phyloP scores from a whole-genome alignment of 2,797 vertebrate genomes.

The Acrossocheilus fasciatus region DNA sequence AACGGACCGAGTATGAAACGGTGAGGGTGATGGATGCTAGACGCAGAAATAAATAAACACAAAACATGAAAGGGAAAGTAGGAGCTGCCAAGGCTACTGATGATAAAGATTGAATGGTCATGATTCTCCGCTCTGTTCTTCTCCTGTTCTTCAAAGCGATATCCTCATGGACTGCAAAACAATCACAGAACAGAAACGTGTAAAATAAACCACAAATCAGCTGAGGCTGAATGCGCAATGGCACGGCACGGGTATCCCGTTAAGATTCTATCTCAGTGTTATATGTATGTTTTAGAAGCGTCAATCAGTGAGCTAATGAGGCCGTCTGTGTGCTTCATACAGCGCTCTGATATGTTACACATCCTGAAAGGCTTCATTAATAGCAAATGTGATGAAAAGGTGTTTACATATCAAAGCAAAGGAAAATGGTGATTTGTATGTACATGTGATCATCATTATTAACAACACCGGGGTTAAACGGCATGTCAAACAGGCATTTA shows the following conservation, averaged over 20 bases:
- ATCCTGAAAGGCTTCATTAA: constrained; percentile 26
- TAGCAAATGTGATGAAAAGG: constrained; percentile 20
- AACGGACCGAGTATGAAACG: constrained; percentile 48
- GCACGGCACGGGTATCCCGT: constrained; percentile 55
- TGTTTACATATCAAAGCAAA: constrained; percentile 32
- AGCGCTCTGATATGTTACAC: constrained; percentile 8
- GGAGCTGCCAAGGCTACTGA: constrained; percentile 69
- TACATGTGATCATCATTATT: constrained; percentile 2
- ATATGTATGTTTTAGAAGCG: constrained; percentile 66
- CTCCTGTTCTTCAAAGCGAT: constrained; percentile 75
- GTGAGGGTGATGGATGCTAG: constrained; percentile 38
- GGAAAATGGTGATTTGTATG: background rate
- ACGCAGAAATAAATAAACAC: constrained; percentile 58
- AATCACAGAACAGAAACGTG: constrained; percentile 68
- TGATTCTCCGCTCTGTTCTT: constrained; percentile 66
- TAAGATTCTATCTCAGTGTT: constrained; percentile 71
- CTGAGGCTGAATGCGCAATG: background rate
- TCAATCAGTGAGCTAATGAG: constrained; percentile 61
- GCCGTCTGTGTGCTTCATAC: constrained; percentile 55
- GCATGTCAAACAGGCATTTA: constrained; percentile 15
- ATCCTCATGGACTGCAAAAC: constrained; percentile 75
- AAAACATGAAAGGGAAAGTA: constrained; percentile 70
- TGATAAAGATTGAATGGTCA: constrained; percentile 71
- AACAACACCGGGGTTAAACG: constrained; percentile 26
- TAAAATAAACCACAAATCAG: constrained; percentile 45